Evolutionary conservation across 2,113 vertebrate genomes (phyloP), one percentile per base, ranked within the genome.

Genomic region (Microcebus ravelobensis): DNA sequence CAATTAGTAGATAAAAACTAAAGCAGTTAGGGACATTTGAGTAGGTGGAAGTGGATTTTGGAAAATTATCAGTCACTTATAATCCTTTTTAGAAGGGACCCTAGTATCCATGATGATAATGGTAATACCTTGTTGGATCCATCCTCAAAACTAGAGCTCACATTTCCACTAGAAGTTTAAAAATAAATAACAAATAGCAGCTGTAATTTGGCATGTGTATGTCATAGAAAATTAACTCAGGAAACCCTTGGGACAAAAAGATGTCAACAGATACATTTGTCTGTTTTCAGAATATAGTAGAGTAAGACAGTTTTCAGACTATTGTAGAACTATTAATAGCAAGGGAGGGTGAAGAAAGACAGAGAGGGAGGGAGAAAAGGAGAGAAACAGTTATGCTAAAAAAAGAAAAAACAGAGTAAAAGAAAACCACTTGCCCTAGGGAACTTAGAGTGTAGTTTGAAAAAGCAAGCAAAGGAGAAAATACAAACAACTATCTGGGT

Each of bases 151-250:
- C 34, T 65, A 81, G 25, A 95, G 34, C 34, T 68, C 63, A 8
- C 23, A 59, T 74, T 74, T 79, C 27, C 79, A 42, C 36, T 80
- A 74, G 95, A 92, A 87, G 13, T 52, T 92, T 89, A 45, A 90
- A 87, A 84, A 17, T 77, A 67, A 85, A 67, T n/a, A 74, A 42
- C 23, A 87, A 63, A 52, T 52, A 77, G 10, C 36, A 90, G 45
- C 27, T 96, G 3, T 63, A 88, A 88, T 42, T 85, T 82, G 36
- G 39, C 36, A 63, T 55, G 23, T 12, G 11, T 31, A 5, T 52
- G 15, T 61, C 63, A 92, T 42, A 84, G 45, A 59, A 94, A n/a
- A 92, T 87, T 39, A 95, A 76, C 29, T 55, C 63, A 80, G 90
- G 14, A 94, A 87, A 63, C 27, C 14, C 27, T 81, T 87, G 36